Percentiles rank a stretch among this genome's conserved stretches.
These are phyloP conservation scores for Piezodorus guildinii DNA, from an alignment of 1,140 invertebrate genomes.

Conservation along the genomic window DNA sequence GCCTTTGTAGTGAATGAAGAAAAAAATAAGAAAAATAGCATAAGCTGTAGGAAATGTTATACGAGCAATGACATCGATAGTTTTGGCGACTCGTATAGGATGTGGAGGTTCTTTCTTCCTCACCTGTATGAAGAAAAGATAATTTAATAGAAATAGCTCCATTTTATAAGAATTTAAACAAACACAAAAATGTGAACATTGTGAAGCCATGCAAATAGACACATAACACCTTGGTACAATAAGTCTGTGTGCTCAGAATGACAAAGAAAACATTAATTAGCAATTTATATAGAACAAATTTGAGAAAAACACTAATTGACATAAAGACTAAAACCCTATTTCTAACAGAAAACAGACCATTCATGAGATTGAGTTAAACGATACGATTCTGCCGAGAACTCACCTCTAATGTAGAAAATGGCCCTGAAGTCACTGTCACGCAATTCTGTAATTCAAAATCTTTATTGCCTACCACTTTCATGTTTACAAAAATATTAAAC, in stretches of 20 bases:
- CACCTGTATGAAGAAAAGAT: conserved; percentile 44
- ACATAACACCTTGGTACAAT: conserved; percentile 2
- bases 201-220: conserved; percentile 15
- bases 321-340: conserved; percentile 5
- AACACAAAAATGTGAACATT: neutral
- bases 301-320: neutral
- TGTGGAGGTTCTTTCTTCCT: conserved; percentile 80
- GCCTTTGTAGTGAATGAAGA: conserved; percentile 72
- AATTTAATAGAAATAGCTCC: neutral
- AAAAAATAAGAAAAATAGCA: conserved; percentile 83
- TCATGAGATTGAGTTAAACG: conserved; percentile 6
- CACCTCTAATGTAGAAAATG: conserved; percentile 20
- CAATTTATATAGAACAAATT: conserved; percentile 10
- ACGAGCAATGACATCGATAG: conserved; percentile 85
- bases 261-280: neutral
- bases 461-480: conserved; percentile 5
- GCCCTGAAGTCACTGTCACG: conserved; percentile 22
- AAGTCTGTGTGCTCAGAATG: neutral
- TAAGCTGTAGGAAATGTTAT: conserved; percentile 86
- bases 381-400: conserved; percentile 11
- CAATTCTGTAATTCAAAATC: conserved; percentile 25
- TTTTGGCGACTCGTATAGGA: conserved; percentile 83
- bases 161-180: neutral
- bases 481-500: neutral
- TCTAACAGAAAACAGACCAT: neutral